Base-by-base conservation (phyloP, 2,797 vertebrate genomes). In the Karalla daura region DNA sequence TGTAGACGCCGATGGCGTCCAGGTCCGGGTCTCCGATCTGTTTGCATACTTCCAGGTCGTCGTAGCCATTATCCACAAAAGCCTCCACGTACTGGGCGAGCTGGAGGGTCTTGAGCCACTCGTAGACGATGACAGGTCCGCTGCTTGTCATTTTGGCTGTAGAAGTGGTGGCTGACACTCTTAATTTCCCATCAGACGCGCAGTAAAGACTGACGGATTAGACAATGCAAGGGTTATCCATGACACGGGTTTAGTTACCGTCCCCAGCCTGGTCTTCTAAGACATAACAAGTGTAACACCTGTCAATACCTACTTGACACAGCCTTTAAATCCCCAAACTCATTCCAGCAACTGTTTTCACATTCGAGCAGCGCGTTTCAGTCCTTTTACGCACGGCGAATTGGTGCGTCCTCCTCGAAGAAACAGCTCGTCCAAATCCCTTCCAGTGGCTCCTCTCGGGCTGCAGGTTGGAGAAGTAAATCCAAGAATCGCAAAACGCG, bases 31-130 rank as follows among this genome's bases (percentile, higher is more conserved):
- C 96, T 28, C 97, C 98, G 39, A 99, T 99, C 81, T 99, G 97
- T 76, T 98, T 98, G 91, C 98, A 99, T 27, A 99, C 97, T 93
- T 99, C 97, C 93, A 99, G 91, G 70, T 99, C 98, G 77, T 99
- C 98, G 56, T 99, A 99, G 61, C 97, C 98, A 72, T 99, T 99
- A 59, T 99, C 98, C 91, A 99, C 95, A 78, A 99, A 99, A 27
- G 97, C 89, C 84, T 99, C 96, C 4, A 96, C 95, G 46, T 99
- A 99, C 88, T 98, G 96, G 12, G 94, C 87, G 12, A 99, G 95
- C 91, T 97, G 96, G 41, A 99, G 93, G 70, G 96, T 96, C 88
- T 93, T 96, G 70, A 99, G 92, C 98, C 98, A 99, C 90, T 99
- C 98, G 85, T 94, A 98, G 20, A 99, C 97, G 80, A 99, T 95